phyloP scores from a whole-genome alignment of 1,140 invertebrate species.

The Nylanderia fulva region DNA sequence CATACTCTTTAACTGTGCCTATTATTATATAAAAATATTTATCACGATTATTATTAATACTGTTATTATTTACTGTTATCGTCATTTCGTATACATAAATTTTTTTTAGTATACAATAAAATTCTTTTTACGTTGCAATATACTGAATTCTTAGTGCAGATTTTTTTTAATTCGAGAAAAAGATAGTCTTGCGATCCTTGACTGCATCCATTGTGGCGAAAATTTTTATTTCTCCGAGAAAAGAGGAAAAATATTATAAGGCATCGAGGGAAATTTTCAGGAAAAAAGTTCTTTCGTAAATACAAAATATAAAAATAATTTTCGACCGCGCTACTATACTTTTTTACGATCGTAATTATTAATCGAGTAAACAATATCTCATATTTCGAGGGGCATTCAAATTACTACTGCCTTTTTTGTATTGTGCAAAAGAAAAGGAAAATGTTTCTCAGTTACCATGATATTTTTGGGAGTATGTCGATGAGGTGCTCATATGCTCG shows the following conservation, averaged over 20 bases:
- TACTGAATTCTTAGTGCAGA: slow-evolving; percentile 46
- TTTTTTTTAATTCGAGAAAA: slow-evolving; percentile 70
- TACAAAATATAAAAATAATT: slow-evolving; percentile 48
- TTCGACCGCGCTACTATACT: slow-evolving; percentile 6
- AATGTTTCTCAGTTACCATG: slow-evolving; percentile 70
- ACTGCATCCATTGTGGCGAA: slow-evolving; percentile 62
- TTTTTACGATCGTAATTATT: slow-evolving; percentile 18
- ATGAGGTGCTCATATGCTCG: slow-evolving; percentile 57
- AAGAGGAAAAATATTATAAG: slow-evolving; percentile 19
- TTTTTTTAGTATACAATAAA: slow-evolving; percentile 75
- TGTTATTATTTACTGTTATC: slow-evolving; percentile 78
- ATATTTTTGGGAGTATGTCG: slow-evolving; percentile 57
- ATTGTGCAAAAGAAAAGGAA: slow-evolving; percentile 55
- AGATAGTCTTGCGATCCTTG: slow-evolving; percentile 37
- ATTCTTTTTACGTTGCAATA: slow-evolving; percentile 71
- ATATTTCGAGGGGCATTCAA: slow-evolving; percentile 65
- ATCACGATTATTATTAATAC: slow-evolving; percentile 68
- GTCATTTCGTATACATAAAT: slow-evolving; percentile 62
- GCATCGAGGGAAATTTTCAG: slow-evolving; percentile 37
- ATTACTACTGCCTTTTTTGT: slow-evolving; percentile 69
- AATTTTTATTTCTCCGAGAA: slow-evolving; percentile 69
- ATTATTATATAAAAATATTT: slow-evolving; percentile 78
- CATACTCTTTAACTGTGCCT: slow-evolving; percentile 84
- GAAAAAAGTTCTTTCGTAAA: slow-evolving; percentile 9
- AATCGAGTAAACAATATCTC: slow-evolving; percentile 9